Base-by-base conservation (phyloP, 2,113 vertebrate species). In the Hippopotamus amphibius region DNA sequence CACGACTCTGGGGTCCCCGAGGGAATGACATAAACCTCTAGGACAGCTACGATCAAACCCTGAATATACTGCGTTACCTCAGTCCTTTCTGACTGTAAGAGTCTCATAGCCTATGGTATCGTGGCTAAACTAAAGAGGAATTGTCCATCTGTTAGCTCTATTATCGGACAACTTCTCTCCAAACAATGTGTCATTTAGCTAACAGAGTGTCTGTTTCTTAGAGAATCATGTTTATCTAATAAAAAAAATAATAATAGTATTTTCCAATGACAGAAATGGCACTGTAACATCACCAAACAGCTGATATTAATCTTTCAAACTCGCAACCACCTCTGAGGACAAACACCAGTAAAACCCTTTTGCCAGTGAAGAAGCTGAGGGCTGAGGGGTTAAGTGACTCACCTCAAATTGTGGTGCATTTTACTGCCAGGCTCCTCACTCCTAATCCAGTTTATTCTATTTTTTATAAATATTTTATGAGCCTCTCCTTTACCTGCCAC, bases 381-480 rank as follows among this genome's bases (percentile, higher is more conserved):
- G 79, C 50, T 71, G 16, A 74, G 37, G 84, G 82, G 74, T 96
- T 87, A 96, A 96, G 63, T 4, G 79, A 90, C 79, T 65, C 71
- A 41, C 68, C 72, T 92, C 19, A 6, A 65, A 28, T 7, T 57
- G 57, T 41, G 28, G 59, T 95, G 3, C 66, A 66, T 28, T 81
- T 80, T 55, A 86, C 46, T 6, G 53, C n/a, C 87, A 79, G 19
- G 57, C 14, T 92, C 22, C 50, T 83, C 68, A 30, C 24, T 92
- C 50, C 65, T 80, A 92, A 97, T 96, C 43, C 69, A 63, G 41
- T 88, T 80, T 76, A 79, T 74, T 84, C 82, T 65, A 69, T 61
- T 86, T 68, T 93, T 94, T 63, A 93, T 95, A 84, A 96, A 96
- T 97, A 95, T 95, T 97, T 87, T 68, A 96, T 81, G 74, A 90